These are phyloP conservation scores for Silurus asotus DNA, from an alignment of 2,113 vertebrate species.

Conservation along the genomic window DNA sequence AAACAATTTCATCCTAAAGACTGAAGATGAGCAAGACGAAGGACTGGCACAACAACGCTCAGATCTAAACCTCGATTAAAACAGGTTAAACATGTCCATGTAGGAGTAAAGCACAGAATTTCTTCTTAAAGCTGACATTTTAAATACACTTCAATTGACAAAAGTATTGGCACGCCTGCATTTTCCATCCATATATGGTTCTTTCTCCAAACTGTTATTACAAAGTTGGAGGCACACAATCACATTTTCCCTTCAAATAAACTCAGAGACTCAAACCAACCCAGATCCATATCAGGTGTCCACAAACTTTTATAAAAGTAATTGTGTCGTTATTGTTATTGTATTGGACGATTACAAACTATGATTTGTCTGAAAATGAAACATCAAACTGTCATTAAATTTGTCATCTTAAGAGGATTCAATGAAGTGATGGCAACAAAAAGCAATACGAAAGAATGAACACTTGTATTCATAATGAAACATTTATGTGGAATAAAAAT, in stretches of 20 bases:
- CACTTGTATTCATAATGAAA: background rate
- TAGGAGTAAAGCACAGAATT: background rate
- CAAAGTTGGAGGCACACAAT: too few relatives aligned
- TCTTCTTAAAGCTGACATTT: background rate
- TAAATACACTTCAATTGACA: background rate
- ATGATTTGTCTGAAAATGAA: background rate
- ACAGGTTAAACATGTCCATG: background rate
- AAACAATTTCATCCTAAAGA: background rate
- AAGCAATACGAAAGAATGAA: background rate
- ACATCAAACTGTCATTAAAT: background rate
- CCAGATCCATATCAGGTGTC: too few relatives aligned
- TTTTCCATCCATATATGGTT: too few relatives aligned
- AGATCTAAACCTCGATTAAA: background rate
- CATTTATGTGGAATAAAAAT: background rate
- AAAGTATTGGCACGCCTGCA: too few relatives aligned
- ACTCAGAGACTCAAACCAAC: too few relatives aligned
- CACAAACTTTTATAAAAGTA: too few relatives aligned
- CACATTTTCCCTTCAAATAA: too few relatives aligned
- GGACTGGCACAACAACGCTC: background rate
- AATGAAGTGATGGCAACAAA: too few relatives aligned
- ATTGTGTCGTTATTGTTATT: too few relatives aligned
- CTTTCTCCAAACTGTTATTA: too few relatives aligned
- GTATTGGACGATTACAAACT: background rate
- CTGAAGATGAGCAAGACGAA: background rate
- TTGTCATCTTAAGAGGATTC: too few relatives aligned